A percentile compares a stretch with the other conserved stretches of the same genome.
phyloP scores from a whole-genome alignment of 2,888 invertebrate genomes.

The Dyspetes luteomarginatus region DNA sequence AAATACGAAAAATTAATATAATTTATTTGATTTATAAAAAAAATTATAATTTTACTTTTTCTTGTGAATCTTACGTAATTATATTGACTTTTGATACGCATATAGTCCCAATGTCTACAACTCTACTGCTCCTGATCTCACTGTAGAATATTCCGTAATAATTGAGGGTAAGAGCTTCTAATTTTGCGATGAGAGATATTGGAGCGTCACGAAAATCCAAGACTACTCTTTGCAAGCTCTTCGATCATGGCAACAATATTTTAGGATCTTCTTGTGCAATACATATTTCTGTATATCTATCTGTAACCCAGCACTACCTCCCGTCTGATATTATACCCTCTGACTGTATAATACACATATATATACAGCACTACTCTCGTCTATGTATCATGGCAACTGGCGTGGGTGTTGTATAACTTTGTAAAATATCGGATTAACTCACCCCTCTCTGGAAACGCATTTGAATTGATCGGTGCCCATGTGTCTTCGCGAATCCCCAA shows the following conservation, averaged over 20 bases:
- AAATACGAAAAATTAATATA: too few species aligned
- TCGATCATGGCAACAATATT: slow-evolving; percentile 2
- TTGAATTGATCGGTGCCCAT: slow-evolving; percentile 37
- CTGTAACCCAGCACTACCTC: slow-evolving; percentile 10
- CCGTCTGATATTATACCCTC: background rate
- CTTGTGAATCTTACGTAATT: too few species aligned
- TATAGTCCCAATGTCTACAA: background rate
- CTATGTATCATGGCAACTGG: background rate
- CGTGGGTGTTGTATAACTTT: slow-evolving; percentile 41
- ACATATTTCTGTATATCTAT: background rate
- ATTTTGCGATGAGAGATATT: background rate
- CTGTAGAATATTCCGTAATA: background rate
- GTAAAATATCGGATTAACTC: slow-evolving; percentile 51
- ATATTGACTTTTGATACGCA: background rate
- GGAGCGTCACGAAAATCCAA: background rate
- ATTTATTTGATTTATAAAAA: too few species aligned
- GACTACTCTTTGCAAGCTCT: background rate
- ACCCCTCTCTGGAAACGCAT: slow-evolving; percentile 18
- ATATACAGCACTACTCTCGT: background rate
- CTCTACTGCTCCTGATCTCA: too few species aligned
- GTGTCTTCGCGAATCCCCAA: slow-evolving; percentile 11
- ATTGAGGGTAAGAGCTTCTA: background rate
- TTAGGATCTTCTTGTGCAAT: background rate
- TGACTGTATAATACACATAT: background rate
- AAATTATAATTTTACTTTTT: too few species aligned